phyloP scores from a whole-genome alignment of 2,113 vertebrate species.

The Tachycineta bicolor region DNA sequence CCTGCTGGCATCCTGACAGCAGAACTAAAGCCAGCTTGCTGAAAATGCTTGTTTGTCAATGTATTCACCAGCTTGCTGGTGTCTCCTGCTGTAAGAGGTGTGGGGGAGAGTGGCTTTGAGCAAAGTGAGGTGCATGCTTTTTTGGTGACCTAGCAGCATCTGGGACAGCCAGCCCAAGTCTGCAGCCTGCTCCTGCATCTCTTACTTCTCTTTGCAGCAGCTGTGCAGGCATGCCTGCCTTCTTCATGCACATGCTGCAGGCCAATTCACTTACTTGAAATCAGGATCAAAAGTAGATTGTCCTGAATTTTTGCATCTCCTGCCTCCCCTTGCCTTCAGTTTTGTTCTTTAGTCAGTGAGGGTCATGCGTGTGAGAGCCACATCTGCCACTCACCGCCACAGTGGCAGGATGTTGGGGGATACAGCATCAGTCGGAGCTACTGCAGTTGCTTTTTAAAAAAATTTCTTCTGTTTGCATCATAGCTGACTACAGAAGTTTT shows the following conservation, averaged over 20 bases:
- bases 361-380: fast-evolving
- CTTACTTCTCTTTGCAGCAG: background rate
- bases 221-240: background rate
- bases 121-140: background rate
- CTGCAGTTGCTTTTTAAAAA: background rate
- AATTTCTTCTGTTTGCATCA: background rate
- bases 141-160: background rate
- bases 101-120: background rate
- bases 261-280: background rate
- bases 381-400: fast-evolving
- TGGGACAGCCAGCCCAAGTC: background rate
- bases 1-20: background rate
- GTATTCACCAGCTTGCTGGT: background rate
- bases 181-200: background rate
- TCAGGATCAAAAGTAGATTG: background rate
- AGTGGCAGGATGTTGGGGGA: background rate
- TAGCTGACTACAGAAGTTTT: background rate
- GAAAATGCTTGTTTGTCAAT: background rate
- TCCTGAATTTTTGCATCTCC: background rate
- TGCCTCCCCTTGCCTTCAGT: background rate
- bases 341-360: background rate
- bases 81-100: background rate
- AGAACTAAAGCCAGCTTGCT: background rate
- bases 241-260: background rate
- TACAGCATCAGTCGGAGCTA: background rate